phyloP scores from a whole-genome alignment of 2,888 invertebrate species.

The Elmis aenea region DNA sequence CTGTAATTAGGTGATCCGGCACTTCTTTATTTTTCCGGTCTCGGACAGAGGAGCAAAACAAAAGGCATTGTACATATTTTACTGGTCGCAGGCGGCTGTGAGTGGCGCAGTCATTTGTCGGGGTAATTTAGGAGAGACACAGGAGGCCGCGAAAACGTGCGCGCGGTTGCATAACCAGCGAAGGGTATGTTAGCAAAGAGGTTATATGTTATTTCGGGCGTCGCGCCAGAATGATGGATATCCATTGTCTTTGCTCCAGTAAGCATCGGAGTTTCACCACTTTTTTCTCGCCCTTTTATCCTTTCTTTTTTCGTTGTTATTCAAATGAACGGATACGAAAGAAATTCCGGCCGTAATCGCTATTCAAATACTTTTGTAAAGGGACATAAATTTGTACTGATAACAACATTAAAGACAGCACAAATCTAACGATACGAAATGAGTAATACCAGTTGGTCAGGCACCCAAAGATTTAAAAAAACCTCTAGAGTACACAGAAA shows the following conservation, averaged over 20 bases:
- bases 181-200: constrained; percentile 12
- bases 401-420: too few relatives aligned
- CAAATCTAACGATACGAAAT: too few relatives aligned
- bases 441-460: too few relatives aligned
- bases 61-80: constrained; percentile 22
- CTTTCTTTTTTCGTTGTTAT: constrained; percentile 4
- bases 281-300: constrained; percentile 4
- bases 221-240: constrained; percentile 20
- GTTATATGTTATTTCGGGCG: constrained; percentile 11
- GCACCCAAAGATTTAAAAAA: too few relatives aligned
- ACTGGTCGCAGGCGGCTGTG: constrained; percentile 18
- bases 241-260: constrained; percentile 19
- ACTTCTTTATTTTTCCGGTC: constrained; percentile 21
- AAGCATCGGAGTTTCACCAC: constrained; percentile 9
- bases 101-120: constrained; percentile 24
- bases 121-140: constrained; percentile 19
- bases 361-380: too few relatives aligned
- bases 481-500: too few relatives aligned
- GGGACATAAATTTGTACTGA: too few relatives aligned
- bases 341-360: constrained; percentile 4
- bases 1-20: constrained; percentile 23
- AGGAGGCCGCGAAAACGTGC: constrained; percentile 6
- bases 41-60: constrained; percentile 14
- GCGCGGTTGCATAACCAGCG: constrained; percentile 19
- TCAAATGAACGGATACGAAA: constrained; percentile 4